Conservation (phyloP, 1,140 invertebrate genomes). For the Aphelinus certus region DNA sequence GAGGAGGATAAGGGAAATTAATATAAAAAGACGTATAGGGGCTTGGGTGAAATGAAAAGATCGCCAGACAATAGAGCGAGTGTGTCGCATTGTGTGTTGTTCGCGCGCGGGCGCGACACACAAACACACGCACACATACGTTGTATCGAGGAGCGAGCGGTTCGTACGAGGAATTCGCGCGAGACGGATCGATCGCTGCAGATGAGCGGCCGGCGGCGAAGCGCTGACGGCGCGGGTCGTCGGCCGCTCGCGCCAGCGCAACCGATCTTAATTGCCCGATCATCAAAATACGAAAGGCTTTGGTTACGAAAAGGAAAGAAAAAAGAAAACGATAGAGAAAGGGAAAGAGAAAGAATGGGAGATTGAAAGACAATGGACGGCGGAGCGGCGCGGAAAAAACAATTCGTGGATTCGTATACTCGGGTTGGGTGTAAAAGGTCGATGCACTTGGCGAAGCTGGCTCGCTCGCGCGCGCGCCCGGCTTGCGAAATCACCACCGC, state of each 20-base stretch:
- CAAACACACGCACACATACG: neutral
- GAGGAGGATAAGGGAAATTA: neutral
- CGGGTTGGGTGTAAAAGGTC: too few species aligned
- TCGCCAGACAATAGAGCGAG: slow-evolving; percentile 5
- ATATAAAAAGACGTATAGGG: neutral
- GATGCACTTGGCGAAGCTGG: too few species aligned
- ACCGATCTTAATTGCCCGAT: slow-evolving; percentile 36
- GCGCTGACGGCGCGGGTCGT: slow-evolving; percentile 35
- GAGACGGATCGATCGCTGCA: too few species aligned
- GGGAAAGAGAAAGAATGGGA: neutral
- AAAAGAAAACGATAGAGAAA: neutral
- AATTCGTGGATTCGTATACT: slow-evolving; percentile 9
- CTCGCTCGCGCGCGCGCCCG: neutral
- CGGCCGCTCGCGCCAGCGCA: slow-evolving; percentile 21
- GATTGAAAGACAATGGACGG: neutral
- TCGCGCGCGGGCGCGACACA: slow-evolving; percentile 16
- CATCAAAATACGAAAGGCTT: slow-evolving; percentile 37
- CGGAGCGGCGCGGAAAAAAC: slow-evolving; percentile 17
- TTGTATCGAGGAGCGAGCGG: slow-evolving; percentile 1
- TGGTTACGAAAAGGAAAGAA: slow-evolving; percentile 21
- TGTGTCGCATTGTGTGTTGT: neutral
- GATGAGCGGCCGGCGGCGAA: too few species aligned
- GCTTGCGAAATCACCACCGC: too few species aligned
- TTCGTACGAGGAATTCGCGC: too few species aligned
- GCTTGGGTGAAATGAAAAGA: neutral